phyloP scores from a whole-genome alignment of 2,797 vertebrate genomes.

The Dendrocincla fuliginosa region DNA sequence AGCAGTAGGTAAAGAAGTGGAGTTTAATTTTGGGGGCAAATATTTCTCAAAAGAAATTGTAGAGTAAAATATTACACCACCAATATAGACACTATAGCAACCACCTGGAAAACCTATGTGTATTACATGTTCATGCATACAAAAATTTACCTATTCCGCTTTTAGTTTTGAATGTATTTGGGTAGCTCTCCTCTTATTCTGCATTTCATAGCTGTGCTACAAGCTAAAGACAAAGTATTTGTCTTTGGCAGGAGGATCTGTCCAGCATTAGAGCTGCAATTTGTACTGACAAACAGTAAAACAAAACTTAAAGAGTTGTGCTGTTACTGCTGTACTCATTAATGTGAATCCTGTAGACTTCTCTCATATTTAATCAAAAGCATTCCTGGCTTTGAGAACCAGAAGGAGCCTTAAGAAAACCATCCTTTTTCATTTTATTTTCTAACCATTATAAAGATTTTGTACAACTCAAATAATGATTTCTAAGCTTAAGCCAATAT shows the following conservation, averaged over 20 bases:
- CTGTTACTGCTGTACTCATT: not conserved
- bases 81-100: not conserved
- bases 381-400: not conserved
- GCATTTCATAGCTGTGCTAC: not conserved
- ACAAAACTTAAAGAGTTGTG: not conserved
- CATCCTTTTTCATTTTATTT: not conserved
- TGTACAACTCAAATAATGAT: not conserved
- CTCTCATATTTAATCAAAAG: not conserved
- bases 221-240: not conserved
- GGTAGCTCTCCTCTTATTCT: not conserved
- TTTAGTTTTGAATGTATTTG: not conserved
- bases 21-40: not conserved
- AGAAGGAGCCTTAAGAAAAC: not conserved
- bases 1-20: not conserved
- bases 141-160: not conserved
- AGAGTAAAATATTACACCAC: not conserved
- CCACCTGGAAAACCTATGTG: not conserved
- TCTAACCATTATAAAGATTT: not conserved
- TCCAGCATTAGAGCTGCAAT: not conserved
- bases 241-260: not conserved
- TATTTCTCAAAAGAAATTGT: not conserved
- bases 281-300: not conserved
- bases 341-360: not conserved
- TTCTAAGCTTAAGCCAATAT: not conserved
- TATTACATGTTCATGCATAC: not conserved